Evolutionary conservation across 2,888 invertebrate genomes (phyloP), one percentile per base, ranked within the genome.

Genomic region (Gisinianus flammeolus): DNA sequence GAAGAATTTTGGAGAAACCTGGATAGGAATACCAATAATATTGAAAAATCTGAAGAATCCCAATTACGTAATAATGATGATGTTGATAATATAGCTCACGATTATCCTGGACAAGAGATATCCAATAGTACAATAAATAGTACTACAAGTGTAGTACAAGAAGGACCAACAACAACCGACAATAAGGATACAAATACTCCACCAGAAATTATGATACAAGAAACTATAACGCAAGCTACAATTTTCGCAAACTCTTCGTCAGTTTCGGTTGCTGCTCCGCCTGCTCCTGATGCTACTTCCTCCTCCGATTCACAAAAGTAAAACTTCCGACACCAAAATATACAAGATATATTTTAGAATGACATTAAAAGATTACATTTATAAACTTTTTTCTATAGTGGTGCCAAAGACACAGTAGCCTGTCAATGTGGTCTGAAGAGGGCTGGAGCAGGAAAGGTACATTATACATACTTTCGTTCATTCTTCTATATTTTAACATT

Each of bases 391-490:
- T 54, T 24, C 12, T 62, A 24, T 24, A 62, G 62, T 2, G 62
- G 2, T 22, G 6, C 24, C n/a, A 62, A 19, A n/a, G n/a, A 62
- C 24, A 24, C 24, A 26, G 64, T 28, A 1, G 44, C 44, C 22
- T 75, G 75, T 54, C 67, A 68, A 24, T 75, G 77, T 44, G 77
- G 77, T 19, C 35, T 77, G 2, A 77, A 77, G 30, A 31, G 64
- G 12, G 52, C 30, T 5, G 58, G 31, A 24, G 12, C 44, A 10
- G 73, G 73, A 3, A 62, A 62, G 16, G n/a, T n/a, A n/a, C n/a
- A n/a, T n/a, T n/a, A n/a, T n/a, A n/a, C n/a, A n/a, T n/a, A n/a
- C n/a, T n/a, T n/a, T n/a, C n/a, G n/a, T n/a, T n/a, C n/a, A n/a
- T n/a, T n/a, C n/a, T n/a, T n/a, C n/a, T n/a, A n/a, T n/a, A n/a